These are phyloP conservation scores for Cecropterus lyciades DNA, from an alignment of 1,140 invertebrate genomes.

Conservation along the genomic window DNA sequence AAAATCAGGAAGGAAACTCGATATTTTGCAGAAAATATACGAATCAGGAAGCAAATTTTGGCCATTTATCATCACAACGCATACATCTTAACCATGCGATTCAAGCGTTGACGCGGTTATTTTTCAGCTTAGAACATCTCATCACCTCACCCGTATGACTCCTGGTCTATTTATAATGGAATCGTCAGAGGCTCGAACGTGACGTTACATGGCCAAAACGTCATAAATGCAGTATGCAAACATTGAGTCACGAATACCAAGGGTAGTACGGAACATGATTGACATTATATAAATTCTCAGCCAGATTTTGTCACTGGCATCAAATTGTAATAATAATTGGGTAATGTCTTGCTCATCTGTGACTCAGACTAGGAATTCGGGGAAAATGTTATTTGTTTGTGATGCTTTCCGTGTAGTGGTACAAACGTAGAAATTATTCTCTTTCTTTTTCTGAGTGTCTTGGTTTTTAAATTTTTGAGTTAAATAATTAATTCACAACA, in stretches of 20 bases:
- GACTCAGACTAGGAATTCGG: constrained; percentile 11
- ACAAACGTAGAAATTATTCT: too few relatives aligned
- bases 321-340: background rate
- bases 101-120: constrained; percentile 12
- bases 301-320: constrained; percentile 9
- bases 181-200: constrained; percentile 42
- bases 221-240: constrained; percentile 39
- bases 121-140: too few relatives aligned
- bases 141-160: constrained; percentile 33
- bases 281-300: constrained; percentile 15
- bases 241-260: constrained; percentile 47
- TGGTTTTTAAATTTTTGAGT: too few relatives aligned
- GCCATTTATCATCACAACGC: constrained; percentile 10
- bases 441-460: background rate
- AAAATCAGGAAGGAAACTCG: constrained; percentile 1
- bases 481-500: too few relatives aligned
- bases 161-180: constrained; percentile 48
- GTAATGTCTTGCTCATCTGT: background rate
- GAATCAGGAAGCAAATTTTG: constrained; percentile 14
- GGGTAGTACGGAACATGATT: constrained; percentile 2
- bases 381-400: background rate
- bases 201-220: constrained; percentile 26
- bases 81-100: constrained; percentile 11
- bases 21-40: constrained; percentile 18
- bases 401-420: background rate